A percentile compares a stretch with the other conserved stretches of the same genome.
Evolutionary conservation across 2,113 vertebrate species (phyloP).

Genomic region (Mustelus asterias): DNA sequence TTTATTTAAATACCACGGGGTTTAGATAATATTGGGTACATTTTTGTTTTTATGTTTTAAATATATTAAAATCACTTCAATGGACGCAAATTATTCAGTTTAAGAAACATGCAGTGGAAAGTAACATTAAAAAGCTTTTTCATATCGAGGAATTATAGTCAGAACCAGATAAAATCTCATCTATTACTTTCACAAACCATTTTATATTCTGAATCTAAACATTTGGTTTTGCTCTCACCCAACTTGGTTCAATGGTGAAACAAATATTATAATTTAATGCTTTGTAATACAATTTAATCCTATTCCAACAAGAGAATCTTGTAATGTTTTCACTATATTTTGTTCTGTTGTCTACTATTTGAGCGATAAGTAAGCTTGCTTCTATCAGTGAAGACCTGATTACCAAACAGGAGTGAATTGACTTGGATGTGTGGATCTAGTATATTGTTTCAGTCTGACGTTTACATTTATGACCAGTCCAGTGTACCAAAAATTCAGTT

Average conservation of each 20-base stretch:
- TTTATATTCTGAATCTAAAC: slow-evolving; percentile 2
- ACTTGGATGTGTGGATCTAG: not conserved
- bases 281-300: not conserved
- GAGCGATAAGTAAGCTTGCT: not conserved
- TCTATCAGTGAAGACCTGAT: not conserved
- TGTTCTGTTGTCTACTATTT: too few species aligned
- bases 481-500: not conserved
- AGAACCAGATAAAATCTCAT: slow-evolving; percentile 18
- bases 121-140: slow-evolving; percentile 20
- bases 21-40: slow-evolving; percentile 13
- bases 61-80: slow-evolving; percentile 21
- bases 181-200: not conserved
- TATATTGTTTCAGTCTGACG: not conserved
- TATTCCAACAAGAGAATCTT: not conserved
- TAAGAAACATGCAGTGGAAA: not conserved
- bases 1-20: slow-evolving; percentile 20
- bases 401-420: not conserved
- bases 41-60: slow-evolving; percentile 28
- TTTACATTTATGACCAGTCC: not conserved
- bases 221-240: not conserved
- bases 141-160: slow-evolving; percentile 1
- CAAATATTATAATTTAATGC: not conserved
- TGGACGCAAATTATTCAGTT: slow-evolving; percentile 24
- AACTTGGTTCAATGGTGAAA: not conserved
- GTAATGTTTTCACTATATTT: not conserved